Base-by-base conservation (phyloP, 2,797 vertebrate species). In the Epinephelus coioides region DNA sequence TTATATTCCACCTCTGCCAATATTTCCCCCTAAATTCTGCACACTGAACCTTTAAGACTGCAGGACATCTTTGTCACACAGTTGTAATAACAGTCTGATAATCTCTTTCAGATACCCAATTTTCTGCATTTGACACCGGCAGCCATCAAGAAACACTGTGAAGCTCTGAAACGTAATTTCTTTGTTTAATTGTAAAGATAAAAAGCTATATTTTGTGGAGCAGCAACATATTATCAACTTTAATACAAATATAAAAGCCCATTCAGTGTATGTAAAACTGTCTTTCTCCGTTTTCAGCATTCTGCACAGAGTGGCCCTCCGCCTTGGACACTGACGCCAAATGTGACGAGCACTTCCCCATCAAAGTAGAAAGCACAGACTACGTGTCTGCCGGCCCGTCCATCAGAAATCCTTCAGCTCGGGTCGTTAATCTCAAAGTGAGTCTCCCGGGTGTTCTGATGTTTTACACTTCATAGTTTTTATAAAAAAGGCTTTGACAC, bases 291-390 rank as follows among this genome's bases (percentile, higher is more conserved):
- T 34, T n/a, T 1, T 46, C 82, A 99, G 98, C 96, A 3, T 99
- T 99, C 94, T 99, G 98, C 74, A 99, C 97, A 14, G 96, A 97
- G 69, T 99, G 98, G 98, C 98, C 98, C 2, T 90, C 94, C n/a
- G 93, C 91, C 43, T 86, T 99, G 83, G 95, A 97, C 89, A 96
- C 93, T 0, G 96, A 97, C 57, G 93, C 95, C 67, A 96, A 95
- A 55, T 97, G 97, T 82, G 94, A 96, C 59, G 74, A 95, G 83
- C 95, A 95, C 89, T 99, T 99, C 86, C 98, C 98, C 9, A 86
- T 99, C 76, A 96, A 97, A 93, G 67, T 96, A 2, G 89, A 96
- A 72, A 97, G 93, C 73, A 91, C 92, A 8, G 96, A 97, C 84
- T 98, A 95, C 15, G 87, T 98, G 65, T 97, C 95, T 23, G 89